Conservation (phyloP, 2,797 vertebrate genomes). For the Labeo calbasu region DNA sequence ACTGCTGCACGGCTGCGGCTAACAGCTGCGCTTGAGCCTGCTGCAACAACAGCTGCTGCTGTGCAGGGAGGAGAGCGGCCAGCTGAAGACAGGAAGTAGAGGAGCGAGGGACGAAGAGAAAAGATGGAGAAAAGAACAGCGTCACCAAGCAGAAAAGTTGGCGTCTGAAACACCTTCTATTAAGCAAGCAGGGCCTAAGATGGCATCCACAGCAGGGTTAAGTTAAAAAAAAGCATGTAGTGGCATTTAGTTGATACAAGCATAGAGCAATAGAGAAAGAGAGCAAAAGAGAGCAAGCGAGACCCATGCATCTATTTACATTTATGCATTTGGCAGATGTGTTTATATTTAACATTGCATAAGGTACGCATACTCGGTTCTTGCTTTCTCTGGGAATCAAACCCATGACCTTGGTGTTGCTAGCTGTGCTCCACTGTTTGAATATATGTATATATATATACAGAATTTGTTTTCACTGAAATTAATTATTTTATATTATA, state of each 20-base stretch:
- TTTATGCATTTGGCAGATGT: not conserved
- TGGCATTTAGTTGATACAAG: not conserved
- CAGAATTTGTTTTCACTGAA: not conserved
- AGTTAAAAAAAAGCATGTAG: not conserved
- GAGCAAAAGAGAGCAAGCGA: not conserved
- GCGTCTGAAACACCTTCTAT: not conserved
- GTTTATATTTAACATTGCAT: not conserved
- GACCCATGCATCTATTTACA: not conserved
- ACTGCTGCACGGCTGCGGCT: constrained; percentile 86
- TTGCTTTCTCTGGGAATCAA: not conserved
- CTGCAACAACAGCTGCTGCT: constrained; percentile 90
- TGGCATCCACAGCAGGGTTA: not conserved
- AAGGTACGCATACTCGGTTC: not conserved
- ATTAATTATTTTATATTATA: not conserved
- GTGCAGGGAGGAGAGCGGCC: constrained; percentile 87
- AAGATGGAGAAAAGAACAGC: constrained; percentile 2
- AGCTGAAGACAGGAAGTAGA: constrained; percentile 71
- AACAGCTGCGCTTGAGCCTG: constrained; percentile 88
- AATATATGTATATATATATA: not conserved
- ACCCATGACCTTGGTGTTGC: not conserved
- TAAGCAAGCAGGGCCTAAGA: not conserved
- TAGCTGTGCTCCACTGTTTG: not conserved
- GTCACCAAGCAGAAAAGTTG: constrained; percentile 19
- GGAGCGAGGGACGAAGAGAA: not conserved
- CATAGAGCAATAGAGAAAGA: not conserved